These are phyloP conservation scores for Thalassaphorura encarpata DNA, from an alignment of 1,140 invertebrate species.

Conservation along the genomic window DNA sequence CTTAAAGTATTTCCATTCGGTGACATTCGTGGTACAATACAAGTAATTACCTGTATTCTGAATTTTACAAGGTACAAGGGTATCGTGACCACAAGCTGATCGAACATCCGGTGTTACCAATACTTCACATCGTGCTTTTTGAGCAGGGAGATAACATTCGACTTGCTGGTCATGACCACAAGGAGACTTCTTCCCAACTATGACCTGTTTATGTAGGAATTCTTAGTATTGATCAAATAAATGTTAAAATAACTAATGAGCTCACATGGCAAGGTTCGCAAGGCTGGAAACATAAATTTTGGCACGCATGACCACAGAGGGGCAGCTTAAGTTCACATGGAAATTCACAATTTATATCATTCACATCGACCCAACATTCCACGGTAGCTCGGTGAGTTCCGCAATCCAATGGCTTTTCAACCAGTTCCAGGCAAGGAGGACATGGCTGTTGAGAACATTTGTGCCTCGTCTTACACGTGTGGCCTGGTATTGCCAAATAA, in stretches of 20 bases:
- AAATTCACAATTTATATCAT: not conserved
- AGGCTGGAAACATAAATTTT: slow-evolving; percentile 18
- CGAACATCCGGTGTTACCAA: not conserved
- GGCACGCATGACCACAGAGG: slow-evolving; percentile 23
- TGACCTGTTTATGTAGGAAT: not conserved
- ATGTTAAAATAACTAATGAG: slow-evolving; percentile 1
- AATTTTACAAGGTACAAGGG: slow-evolving; percentile 19
- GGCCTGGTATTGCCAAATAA: slow-evolving; percentile 6
- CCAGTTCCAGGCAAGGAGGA: slow-evolving; percentile 15
- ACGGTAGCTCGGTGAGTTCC: slow-evolving; percentile 8
- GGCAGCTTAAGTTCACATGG: slow-evolving; percentile 13
- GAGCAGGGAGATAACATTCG: slow-evolving; percentile 10
- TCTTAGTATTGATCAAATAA: not conserved
- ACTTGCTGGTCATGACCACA: slow-evolving; percentile 21
- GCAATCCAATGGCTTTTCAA: slow-evolving; percentile 10
- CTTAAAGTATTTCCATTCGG: too few relatives aligned
- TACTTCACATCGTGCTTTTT: slow-evolving; percentile 15
- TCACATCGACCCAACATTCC: slow-evolving; percentile 7
- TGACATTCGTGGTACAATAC: too few relatives aligned
- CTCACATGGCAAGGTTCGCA: slow-evolving; percentile 26
- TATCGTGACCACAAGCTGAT: slow-evolving; percentile 21
- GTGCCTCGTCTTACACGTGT: slow-evolving; percentile 16
- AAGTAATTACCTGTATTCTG: slow-evolving; percentile 1
- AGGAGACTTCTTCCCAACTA: slow-evolving; percentile 7
- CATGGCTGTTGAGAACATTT: slow-evolving; percentile 10